These are phyloP conservation scores for Bombus impatiens DNA, from an alignment of 1,140 invertebrate species.

Conservation along the genomic window DNA sequence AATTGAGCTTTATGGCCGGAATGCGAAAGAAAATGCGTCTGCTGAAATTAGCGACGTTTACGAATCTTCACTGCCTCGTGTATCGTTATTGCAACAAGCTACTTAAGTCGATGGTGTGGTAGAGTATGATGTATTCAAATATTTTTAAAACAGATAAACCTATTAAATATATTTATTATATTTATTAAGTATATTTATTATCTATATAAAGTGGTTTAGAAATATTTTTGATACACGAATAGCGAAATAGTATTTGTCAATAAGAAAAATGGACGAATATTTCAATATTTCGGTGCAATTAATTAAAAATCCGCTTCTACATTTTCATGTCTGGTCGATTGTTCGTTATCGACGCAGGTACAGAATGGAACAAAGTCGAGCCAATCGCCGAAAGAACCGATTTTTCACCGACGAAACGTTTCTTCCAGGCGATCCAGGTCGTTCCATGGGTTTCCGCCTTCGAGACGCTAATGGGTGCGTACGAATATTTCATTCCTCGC, in stretches of 20 bases:
- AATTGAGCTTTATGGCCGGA: conserved; percentile 47
- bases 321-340: neutral
- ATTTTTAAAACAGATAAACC: no score
- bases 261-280: no score
- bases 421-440: conserved; percentile 50
- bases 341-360: neutral
- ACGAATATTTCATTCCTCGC: conserved; percentile 73
- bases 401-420: conserved; percentile 58
- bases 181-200: no score
- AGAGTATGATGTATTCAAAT: no score
- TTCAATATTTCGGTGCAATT: no score
- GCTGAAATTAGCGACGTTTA: conserved; percentile 64
- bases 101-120: neutral
- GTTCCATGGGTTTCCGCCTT: conserved; percentile 52
- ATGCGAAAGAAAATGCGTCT: neutral
- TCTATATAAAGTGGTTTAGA: no score
- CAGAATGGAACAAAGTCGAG: neutral
- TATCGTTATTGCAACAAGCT: conserved; percentile 2
- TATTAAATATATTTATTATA: no score
- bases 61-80: neutral
- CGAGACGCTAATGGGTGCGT: conserved; percentile 70
- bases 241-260: no score
- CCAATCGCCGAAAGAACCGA: conserved; percentile 26
- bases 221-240: no score
- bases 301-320: neutral